Percentiles rank a stretch among this genome's conserved stretches.
Conservation (phyloP, 1,140 invertebrate species). For the Homarus americanus region DNA sequence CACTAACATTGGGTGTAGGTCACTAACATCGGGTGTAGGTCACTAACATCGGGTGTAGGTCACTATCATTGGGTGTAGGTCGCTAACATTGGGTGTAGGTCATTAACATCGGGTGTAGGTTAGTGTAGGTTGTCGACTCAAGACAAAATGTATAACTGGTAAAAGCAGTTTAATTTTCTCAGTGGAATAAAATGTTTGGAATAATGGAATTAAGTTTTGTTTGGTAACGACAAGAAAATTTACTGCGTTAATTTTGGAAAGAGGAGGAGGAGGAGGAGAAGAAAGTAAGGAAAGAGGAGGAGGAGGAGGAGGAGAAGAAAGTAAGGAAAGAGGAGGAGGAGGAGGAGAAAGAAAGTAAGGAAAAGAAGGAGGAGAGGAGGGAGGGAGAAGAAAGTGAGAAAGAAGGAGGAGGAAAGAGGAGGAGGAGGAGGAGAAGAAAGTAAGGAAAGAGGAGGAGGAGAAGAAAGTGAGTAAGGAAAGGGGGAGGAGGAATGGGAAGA, state of each 20-base stretch:
- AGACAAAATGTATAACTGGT: neutral
- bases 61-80: too few relatives aligned
- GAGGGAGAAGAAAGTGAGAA: neutral
- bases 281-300: too few relatives aligned
- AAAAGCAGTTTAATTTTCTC: neutral
- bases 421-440: too few relatives aligned
- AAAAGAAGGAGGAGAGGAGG: neutral
- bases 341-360: neutral
- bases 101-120: too few relatives aligned
- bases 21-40: too few relatives aligned
- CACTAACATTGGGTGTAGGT: too few relatives aligned
- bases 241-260: neutral
- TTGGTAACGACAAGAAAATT: neutral
- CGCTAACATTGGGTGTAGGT: too few relatives aligned
- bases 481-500: neutral
- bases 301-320: too few relatives aligned
- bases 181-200: neutral
- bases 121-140: neutral
- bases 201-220: neutral
- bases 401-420: neutral
- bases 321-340: too few relatives aligned
- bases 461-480: neutral
- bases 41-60: too few relatives aligned
- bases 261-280: neutral
- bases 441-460: neutral